Evolutionary conservation across 1,140 invertebrate genomes (phyloP).

Genomic region (Danaus melanippus): DNA sequence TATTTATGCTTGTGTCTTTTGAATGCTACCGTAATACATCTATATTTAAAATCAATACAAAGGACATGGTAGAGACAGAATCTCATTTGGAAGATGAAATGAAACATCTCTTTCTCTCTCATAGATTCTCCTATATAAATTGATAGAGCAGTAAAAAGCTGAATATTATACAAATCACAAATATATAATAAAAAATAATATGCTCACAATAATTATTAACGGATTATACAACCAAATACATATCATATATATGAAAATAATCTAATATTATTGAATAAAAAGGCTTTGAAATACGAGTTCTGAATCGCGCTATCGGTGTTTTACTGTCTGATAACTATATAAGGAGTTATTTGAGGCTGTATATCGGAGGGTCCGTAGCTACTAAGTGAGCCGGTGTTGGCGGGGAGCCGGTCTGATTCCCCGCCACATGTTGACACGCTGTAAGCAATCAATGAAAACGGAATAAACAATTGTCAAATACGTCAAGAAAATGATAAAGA

Average conservation of each 20-base stretch:
- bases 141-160: slow-evolving; percentile 10
- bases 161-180: slow-evolving; percentile 1
- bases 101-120: slow-evolving; percentile 5
- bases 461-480: slow-evolving; percentile 50
- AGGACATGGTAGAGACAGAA: too few species aligned
- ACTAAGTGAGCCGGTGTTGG: slow-evolving; percentile 52
- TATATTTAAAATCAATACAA: too few species aligned
- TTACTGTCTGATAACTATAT: slow-evolving; percentile 27
- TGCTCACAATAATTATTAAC: background rate
- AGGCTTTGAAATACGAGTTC: slow-evolving; percentile 11
- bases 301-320: slow-evolving; percentile 46
- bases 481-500: slow-evolving; percentile 63
- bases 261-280: slow-evolving; percentile 3
- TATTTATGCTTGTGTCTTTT: too few species aligned
- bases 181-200: too few species aligned
- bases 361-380: slow-evolving; percentile 52
- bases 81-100: background rate
- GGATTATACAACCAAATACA: slow-evolving; percentile 2
- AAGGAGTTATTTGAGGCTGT: background rate
- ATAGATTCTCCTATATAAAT: slow-evolving; percentile 9
- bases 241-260: slow-evolving; percentile 6
- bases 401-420: slow-evolving; percentile 54
- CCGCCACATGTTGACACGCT: slow-evolving; percentile 48
- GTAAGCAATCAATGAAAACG: slow-evolving; percentile 41
- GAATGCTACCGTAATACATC: too few species aligned